Base-by-base conservation (phyloP, 2,797 vertebrate genomes). In the Phaenicophaeus curvirostris region DNA sequence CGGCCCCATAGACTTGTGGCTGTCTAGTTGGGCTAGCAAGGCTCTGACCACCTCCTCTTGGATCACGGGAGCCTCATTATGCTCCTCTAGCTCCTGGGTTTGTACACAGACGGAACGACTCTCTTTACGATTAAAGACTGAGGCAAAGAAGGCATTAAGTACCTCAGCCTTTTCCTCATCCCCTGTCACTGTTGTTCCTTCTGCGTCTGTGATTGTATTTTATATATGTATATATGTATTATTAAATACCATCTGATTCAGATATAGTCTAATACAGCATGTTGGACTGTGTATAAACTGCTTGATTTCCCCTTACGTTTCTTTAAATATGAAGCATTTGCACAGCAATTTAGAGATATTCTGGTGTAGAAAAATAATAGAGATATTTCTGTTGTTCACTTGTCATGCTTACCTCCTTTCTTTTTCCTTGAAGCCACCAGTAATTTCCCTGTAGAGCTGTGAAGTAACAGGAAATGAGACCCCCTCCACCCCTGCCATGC, bases 371-470 rank as follows among this genome's bases (percentile, higher is more conserved):
- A 93, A 82, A 73, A 81, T 76, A 94, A 90, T 59, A 92, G 80
- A 94, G 67, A 67, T 91, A 41, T 53, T 93, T 93, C 83, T 86
- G 82, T 85, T 90, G 55, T 86, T 95, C 91, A 58, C 83, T 90
- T 91, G 89, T 44, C 71, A 46, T 85, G 94, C 94, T 77, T 42
- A 19, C 63, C 93, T 91, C 76, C 89, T 91, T 84, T 85, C 73
- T 87, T 94, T 89, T 95, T 84, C 73, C 96, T 93, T 3, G 27
- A 95, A 96, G 50, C 54, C 33, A 55, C 33, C 25, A 25, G 51
- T 94, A 95, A 91, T 96, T 94, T 95, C 89, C 83, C 89, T 8
- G 53, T 51, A 94, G 79, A 89, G 59, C 91, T 82, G 39, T 86
- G 67, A 84, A 92, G 72, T 66, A 86, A 87, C 71, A 93, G 93